Conservation (phyloP, 2,888 invertebrate genomes). For the Gibbula magus region DNA sequence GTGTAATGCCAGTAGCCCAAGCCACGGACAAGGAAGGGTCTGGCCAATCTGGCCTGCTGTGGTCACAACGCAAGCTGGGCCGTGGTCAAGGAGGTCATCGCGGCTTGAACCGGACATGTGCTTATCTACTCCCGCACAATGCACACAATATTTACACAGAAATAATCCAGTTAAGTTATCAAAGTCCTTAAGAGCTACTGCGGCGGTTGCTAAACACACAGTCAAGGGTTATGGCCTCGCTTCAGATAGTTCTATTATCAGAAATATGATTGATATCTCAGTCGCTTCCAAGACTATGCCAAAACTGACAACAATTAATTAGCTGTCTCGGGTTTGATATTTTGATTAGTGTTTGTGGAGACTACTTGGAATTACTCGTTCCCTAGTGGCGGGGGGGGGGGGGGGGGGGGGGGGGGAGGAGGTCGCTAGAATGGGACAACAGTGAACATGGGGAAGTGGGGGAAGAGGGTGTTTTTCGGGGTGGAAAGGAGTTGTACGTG, state of each 20-base stretch:
- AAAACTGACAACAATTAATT: conserved; percentile 16
- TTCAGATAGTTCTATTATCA: conserved; percentile 9
- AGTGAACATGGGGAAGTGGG: too few relatives aligned
- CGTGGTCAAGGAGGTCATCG: neutral
- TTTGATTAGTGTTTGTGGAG: neutral
- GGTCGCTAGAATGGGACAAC: too few relatives aligned
- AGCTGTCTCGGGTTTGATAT: conserved; percentile 12
- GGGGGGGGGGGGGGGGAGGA: too few relatives aligned
- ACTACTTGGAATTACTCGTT: too few relatives aligned
- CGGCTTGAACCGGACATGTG: conserved; percentile 16
- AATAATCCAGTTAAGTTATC: conserved; percentile 13
- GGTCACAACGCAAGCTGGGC: neutral
- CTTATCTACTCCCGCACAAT: conserved; percentile 2
- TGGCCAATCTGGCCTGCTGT: too few relatives aligned
- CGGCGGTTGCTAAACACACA: neutral
- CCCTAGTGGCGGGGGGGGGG: too few relatives aligned
- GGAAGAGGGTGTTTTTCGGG: too few relatives aligned
- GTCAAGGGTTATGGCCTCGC: neutral
- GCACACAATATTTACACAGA: conserved; percentile 14
- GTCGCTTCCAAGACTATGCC: neutral
- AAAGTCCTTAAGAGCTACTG: neutral
- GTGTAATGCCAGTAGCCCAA: too few relatives aligned
- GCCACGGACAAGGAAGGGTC: too few relatives aligned
- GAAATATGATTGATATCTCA: conserved; percentile 15
- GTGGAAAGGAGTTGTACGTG: too few relatives aligned